Evolutionary conservation across 2,113 vertebrate genomes (phyloP), one percentile per base, ranked within the genome.

Genomic region (Cinclus cinclus): DNA sequence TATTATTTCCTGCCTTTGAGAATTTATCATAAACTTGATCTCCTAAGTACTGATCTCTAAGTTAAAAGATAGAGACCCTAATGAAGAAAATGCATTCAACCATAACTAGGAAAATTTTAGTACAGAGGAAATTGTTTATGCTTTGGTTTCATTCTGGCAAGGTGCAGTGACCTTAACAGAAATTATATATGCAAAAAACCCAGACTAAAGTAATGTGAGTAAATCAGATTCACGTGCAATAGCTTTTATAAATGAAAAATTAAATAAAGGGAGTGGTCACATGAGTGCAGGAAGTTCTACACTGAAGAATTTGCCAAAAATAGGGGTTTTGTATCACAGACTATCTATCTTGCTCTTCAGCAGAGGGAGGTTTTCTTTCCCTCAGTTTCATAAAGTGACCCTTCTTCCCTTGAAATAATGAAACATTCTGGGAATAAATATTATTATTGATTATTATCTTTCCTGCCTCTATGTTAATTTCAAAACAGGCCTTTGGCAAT

Each of bases 271-370:
- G 23, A 33, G 15, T 39, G 39, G 10, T 90, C 0, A 1, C 20
- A 24, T 22, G 15, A 68, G 47, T 60, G 30, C 50, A 68, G 58
- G 21, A 52, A 52, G 4, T 83, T 46, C n/a, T 50, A 35, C 15
- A 37, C 15, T 35, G 55, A 75, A 20, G 5, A 31, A 52, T 49
- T 52, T 63, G 16, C 3, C 39, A 80, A 56, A 56, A 67, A 11
- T 0, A 50, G 10, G 17, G 8, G 13, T 65, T 71, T 50, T 62
- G 5, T 46, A 35, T 37, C n/a, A 67, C 2, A 3, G 4, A 9
- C 8, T 41, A 3, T n/a, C 15, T n/a, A 80, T 19, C 9, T 44
- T 0, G 0, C 6, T 46, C 5, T 50, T 76, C 55, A 46, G 37
- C 0, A 81, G 10, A 53, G 21, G 19, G 24, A 15, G 75, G 24